Conservation (phyloP, 2,113 vertebrate genomes). For the Centropus bengalensis region DNA sequence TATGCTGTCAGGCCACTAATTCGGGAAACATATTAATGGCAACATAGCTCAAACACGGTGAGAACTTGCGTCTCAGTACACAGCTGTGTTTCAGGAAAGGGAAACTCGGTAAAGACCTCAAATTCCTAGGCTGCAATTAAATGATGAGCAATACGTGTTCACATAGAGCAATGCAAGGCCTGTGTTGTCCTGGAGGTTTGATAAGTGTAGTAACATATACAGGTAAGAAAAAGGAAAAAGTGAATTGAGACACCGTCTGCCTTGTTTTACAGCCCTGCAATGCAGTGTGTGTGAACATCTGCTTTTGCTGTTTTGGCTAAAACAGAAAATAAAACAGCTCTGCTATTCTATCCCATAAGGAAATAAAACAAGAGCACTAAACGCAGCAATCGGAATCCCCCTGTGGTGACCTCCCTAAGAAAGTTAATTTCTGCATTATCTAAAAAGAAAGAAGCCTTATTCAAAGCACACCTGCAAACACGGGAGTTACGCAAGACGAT, state of each 20-base stretch:
- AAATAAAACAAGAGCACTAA: neutral
- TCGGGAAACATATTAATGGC: neutral
- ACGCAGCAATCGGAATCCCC: neutral
- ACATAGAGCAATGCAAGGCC: neutral
- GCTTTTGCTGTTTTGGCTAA: neutral
- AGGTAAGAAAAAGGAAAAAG: neutral
- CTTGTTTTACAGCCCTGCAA: neutral
- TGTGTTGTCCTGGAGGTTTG: neutral
- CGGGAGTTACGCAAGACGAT: neutral
- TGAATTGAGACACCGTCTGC: neutral
- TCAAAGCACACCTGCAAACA: neutral
- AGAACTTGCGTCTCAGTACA: neutral
- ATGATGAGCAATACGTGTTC: neutral
- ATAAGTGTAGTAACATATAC: neutral
- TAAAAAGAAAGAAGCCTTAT: neutral
- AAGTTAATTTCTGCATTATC: neutral
- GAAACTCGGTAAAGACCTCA: neutral
- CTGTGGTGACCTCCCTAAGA: neutral
- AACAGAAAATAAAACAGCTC: conserved; percentile 45
- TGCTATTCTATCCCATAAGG: neutral
- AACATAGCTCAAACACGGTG: neutral
- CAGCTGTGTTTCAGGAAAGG: neutral
- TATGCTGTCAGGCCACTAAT: neutral
- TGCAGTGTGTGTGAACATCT: neutral
- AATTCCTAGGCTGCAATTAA: neutral